phyloP scores from a whole-genome alignment of 2,797 vertebrate species.

The Monodelphis domestica region DNA sequence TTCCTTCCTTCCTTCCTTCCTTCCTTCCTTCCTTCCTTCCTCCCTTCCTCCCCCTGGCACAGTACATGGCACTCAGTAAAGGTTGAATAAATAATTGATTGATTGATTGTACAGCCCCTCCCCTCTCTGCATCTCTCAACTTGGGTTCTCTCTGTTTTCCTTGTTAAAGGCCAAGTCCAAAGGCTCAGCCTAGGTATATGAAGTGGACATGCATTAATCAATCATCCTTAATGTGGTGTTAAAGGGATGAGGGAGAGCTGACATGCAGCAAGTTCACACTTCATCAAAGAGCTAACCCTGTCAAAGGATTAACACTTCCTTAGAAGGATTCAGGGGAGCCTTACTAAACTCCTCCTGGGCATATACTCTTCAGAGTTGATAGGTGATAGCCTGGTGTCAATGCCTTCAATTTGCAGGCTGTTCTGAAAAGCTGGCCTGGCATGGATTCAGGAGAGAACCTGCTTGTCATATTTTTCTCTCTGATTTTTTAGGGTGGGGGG shows the following conservation, averaged over 20 bases:
- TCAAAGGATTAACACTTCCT: constrained; percentile 3
- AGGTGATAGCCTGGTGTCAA: not conserved
- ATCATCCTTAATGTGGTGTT: not conserved
- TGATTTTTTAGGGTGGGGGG: not conserved
- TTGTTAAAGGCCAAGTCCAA: not conserved
- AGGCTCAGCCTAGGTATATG: not conserved
- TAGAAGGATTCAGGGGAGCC: not conserved
- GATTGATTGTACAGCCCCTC: not conserved
- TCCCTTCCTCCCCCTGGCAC: not conserved
- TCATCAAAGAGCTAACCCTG: not conserved
- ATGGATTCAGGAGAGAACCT: not conserved
- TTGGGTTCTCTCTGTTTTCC: not conserved
- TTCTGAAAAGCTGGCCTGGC: not conserved
- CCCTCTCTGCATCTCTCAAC: not conserved
- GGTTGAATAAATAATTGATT: not conserved
- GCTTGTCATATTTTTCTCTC: not conserved
- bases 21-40: not conserved
- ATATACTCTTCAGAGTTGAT: not conserved
- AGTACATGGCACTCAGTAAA: not conserved
- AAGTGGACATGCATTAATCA: not conserved
- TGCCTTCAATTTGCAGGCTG: not conserved
- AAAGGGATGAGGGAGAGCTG: not conserved
- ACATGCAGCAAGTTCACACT: not conserved
- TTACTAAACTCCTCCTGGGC: not conserved
- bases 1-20: not conserved